A percentile compares a stretch with the other conserved stretches of the same genome.
Evolutionary conservation across 1,140 invertebrate genomes (phyloP).

Genomic region (Scylla paramamosain): DNA sequence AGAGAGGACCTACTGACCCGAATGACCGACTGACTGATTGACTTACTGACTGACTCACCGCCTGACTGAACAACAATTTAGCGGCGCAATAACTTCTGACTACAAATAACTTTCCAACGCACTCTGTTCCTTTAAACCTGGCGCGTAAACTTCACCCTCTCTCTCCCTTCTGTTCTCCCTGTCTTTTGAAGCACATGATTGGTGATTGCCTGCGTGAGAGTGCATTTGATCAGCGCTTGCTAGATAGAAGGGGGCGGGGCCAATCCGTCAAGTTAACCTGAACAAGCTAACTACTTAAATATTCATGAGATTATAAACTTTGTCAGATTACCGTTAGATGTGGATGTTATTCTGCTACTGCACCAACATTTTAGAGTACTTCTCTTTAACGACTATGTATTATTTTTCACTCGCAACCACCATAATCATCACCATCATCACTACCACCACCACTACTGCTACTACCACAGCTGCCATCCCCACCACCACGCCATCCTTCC

Average conservation of each 20-base stretch:
- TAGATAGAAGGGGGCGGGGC: background rate
- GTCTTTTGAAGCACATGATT: background rate
- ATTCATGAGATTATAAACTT: background rate
- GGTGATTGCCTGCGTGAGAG: background rate
- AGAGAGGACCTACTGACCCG: conserved; percentile 8
- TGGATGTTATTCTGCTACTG: background rate
- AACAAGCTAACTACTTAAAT: background rate
- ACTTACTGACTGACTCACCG: background rate
- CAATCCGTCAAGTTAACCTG: background rate
- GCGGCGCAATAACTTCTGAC: no score
- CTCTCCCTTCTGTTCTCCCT: background rate
- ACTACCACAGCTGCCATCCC: no score
- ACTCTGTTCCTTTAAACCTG: no score
- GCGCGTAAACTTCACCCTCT: background rate
- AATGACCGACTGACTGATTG: background rate
- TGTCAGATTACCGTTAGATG: background rate
- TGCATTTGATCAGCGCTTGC: background rate
- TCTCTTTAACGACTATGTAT: background rate
- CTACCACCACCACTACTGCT: background rate
- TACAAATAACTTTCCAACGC: no score
- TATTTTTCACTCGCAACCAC: background rate
- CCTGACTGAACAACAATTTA: background rate
- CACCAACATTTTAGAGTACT: background rate
- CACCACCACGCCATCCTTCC: no score
- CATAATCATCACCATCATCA: background rate